Evolutionary conservation across 2,888 invertebrate genomes (phyloP), one percentile per base, ranked within the genome.

Genomic region (Athetis lepigone): DNA sequence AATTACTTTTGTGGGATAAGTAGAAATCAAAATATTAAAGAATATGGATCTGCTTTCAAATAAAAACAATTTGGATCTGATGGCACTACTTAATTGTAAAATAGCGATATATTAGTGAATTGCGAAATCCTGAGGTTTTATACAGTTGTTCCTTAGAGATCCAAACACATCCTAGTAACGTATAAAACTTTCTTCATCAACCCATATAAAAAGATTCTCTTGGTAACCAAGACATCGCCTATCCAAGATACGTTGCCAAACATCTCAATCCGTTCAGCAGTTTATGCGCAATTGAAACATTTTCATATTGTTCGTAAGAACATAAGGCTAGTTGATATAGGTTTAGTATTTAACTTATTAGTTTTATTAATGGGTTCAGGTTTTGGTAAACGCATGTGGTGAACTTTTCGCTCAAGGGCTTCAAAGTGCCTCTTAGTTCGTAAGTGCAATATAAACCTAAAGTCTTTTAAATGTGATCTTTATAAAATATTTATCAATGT

Each of bases 371-470:
- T 74, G 91, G 94, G 88, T 84, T 88, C 85, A 80, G 93, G 93
- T 92, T 84, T 85, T 81, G 93, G 94, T 86, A 75, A 84, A 85
- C 82, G 94, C 93, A 94, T 94, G 94, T 94, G 94, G 94, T 94
- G 94, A 88, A 94, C 91, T 94, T n/a, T 94, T 85, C 92, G 89
- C 93, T 89, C 87, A 84, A 67, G 51, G 87, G 88, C 81, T 77
- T 50, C 75, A 79, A 80, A 86, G 87, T 89, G 93, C 91, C 92
- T 88, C 72, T 62, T 92, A 92, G 89, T 73, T 82, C 37, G 18
- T 92, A 92, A 90, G 87, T 85, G 85, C 88, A 89, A 90, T 90
- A 89, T 83, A 81, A 63, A 63, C 29, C 29, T 76, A 83, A 86
- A 91, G 88, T 91, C 90, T 90, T 83, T 65, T 89, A 82, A 89